These are phyloP conservation scores for Podarcis muralis DNA, from an alignment of 2,113 vertebrate species.

Conservation along the genomic window DNA sequence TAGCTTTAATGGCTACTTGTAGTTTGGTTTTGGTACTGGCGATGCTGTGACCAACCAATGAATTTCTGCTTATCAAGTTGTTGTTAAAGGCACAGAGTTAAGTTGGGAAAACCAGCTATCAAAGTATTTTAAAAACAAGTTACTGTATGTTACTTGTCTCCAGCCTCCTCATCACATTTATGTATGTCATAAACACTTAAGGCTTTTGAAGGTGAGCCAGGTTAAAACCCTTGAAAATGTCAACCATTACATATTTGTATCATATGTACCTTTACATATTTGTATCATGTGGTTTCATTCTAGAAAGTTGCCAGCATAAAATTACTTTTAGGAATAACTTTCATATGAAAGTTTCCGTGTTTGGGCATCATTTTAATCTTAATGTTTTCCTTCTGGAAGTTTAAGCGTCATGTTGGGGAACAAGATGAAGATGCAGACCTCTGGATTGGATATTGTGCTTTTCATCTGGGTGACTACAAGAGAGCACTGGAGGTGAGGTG, in stretches of 20 bases:
- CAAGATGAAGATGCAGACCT: slow-evolving; percentile 84
- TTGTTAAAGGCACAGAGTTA: neutral
- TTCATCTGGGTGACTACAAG: slow-evolving; percentile 94
- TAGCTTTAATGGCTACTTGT: neutral
- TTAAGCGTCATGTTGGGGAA: slow-evolving; percentile 88
- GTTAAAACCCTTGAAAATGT: too few relatives aligned
- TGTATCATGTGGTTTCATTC: neutral
- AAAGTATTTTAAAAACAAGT: neutral
- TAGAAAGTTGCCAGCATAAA: neutral
- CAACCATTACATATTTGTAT: neutral
- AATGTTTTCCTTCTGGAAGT: slow-evolving; percentile 75
- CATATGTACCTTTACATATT: neutral
- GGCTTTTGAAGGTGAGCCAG: neutral
- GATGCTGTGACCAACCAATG: neutral
- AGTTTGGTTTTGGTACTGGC: neutral
- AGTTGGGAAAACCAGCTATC: neutral
- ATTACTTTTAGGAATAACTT: neutral
- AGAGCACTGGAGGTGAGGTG: slow-evolving; percentile 89
- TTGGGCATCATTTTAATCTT: slow-evolving; percentile 4
- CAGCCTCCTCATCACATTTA: neutral
- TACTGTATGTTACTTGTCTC: neutral
- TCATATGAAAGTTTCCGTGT: neutral
- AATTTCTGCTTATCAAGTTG: neutral
- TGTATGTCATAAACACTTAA: neutral
- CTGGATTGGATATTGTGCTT: slow-evolving; percentile 94